Percentiles rank a stretch among this genome's conserved stretches.
These are phyloP conservation scores for Syrmaticus mikado DNA, from an alignment of 2,113 vertebrate species.

Conservation along the genomic window DNA sequence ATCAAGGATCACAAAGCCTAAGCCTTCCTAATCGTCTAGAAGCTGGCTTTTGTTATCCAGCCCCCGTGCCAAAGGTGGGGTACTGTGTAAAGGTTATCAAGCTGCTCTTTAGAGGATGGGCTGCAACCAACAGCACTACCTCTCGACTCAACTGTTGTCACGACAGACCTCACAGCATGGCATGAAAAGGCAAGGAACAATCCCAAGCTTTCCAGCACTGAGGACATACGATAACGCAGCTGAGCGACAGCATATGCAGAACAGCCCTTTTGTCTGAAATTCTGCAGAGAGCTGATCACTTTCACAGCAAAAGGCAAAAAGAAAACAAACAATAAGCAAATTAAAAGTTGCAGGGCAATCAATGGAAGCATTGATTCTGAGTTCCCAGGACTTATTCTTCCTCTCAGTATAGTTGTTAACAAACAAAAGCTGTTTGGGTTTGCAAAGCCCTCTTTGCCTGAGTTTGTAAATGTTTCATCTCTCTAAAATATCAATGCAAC, in stretches of 20 bases:
- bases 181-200: neutral
- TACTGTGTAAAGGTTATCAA: neutral
- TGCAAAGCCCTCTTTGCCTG: neutral
- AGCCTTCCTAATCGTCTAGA: neutral
- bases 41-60: neutral
- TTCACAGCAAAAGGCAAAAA: neutral
- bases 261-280: neutral
- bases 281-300: neutral
- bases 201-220: neutral
- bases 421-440: neutral
- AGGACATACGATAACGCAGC: accelerated
- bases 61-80: neutral
- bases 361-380: neutral
- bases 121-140: neutral
- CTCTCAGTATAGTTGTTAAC: neutral
- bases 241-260: neutral
- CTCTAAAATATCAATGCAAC: neutral
- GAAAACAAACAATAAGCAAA: neutral
- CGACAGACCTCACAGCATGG: neutral
- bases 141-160: neutral
- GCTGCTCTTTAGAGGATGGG: neutral
- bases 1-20: neutral
- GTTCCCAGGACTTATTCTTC: neutral
- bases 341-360: neutral
- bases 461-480: neutral